A percentile compares a stretch with the other conserved stretches of the same genome.
Conservation (phyloP, 2,113 vertebrate species). For the Cyprinus carpio region DNA sequence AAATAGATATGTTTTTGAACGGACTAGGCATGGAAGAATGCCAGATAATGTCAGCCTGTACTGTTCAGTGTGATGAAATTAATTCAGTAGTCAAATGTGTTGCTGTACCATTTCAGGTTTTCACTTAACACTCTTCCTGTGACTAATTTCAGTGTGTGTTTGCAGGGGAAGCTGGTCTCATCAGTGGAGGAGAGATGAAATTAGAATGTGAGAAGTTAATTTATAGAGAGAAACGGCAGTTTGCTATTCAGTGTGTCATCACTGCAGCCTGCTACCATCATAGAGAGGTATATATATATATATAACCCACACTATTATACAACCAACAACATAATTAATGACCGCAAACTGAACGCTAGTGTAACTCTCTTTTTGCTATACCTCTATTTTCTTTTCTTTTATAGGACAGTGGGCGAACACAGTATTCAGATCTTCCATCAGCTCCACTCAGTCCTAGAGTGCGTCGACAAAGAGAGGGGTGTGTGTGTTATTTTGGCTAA, state of each 20-base stretch:
- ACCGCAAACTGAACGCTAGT: neutral
- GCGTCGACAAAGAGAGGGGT: slow-evolving; percentile 42
- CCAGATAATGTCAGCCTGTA: neutral
- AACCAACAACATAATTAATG: neutral
- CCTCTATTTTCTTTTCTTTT: neutral
- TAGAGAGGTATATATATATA: slow-evolving; percentile 60
- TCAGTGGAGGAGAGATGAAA: slow-evolving; percentile 71
- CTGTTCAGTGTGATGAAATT: neutral
- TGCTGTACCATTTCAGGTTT: slow-evolving; percentile 10
- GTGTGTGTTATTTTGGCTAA: neutral
- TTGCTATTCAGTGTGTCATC: slow-evolving; percentile 73
- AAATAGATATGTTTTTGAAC: neutral
- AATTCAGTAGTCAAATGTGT: neutral
- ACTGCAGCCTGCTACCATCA: slow-evolving; percentile 64
- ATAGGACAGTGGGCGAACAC: slow-evolving; percentile 66
- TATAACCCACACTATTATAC: neutral
- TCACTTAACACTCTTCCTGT: neutral
- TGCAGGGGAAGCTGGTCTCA: slow-evolving; percentile 65
- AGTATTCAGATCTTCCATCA: slow-evolving; percentile 40
- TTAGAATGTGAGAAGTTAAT: slow-evolving; percentile 63
- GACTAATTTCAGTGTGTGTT: slow-evolving; percentile 13
- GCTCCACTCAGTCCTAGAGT: slow-evolving; percentile 51
- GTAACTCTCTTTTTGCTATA: neutral
- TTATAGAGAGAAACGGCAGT: slow-evolving; percentile 72
- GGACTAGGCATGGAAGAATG: neutral